A percentile compares a stretch with the other conserved stretches of the same genome.
Evolutionary conservation across 1,140 invertebrate species (phyloP).

Genomic region (Sipha flava): DNA sequence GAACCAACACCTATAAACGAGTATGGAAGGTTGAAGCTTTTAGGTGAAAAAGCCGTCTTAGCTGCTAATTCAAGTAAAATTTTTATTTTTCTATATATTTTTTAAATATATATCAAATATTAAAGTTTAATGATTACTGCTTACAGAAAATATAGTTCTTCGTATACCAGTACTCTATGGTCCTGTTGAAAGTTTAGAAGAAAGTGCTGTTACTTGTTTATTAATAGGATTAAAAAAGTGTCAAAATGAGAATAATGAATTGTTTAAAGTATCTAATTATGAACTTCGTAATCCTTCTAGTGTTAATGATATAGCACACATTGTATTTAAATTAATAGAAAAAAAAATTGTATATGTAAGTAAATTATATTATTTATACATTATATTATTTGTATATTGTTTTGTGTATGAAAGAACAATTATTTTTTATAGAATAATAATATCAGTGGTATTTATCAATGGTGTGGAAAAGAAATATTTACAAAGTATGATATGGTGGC

Average conservation of each 20-base stretch:
- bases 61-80: slow-evolving; percentile 1
- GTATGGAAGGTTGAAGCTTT: slow-evolving; percentile 50
- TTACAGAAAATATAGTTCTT: slow-evolving; percentile 45
- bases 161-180: slow-evolving; percentile 51
- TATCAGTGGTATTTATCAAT: slow-evolving; percentile 49
- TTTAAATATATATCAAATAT: too few species aligned
- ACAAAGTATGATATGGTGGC: slow-evolving; percentile 52
- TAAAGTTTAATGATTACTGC: too few species aligned
- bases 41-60: slow-evolving; percentile 46
- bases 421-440: slow-evolving; percentile 35
- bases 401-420: not conserved
- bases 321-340: slow-evolving; percentile 42
- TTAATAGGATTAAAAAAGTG: slow-evolving; percentile 42
- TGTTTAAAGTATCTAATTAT: slow-evolving; percentile 44
- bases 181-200: slow-evolving; percentile 46
- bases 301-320: slow-evolving; percentile 46
- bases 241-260: slow-evolving; percentile 31
- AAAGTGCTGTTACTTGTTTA: slow-evolving; percentile 50
- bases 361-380: not conserved
- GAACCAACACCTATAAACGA: slow-evolving; percentile 48
- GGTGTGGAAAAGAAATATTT: slow-evolving; percentile 48
- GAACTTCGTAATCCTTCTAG: slow-evolving; percentile 48
- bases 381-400: not conserved
- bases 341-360: slow-evolving; percentile 35
- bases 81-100: too few species aligned